Evolutionary conservation across 2,797 vertebrate genomes (phyloP), one percentile per base, ranked within the genome.

Genomic region (Phoeniculus purpureus): DNA sequence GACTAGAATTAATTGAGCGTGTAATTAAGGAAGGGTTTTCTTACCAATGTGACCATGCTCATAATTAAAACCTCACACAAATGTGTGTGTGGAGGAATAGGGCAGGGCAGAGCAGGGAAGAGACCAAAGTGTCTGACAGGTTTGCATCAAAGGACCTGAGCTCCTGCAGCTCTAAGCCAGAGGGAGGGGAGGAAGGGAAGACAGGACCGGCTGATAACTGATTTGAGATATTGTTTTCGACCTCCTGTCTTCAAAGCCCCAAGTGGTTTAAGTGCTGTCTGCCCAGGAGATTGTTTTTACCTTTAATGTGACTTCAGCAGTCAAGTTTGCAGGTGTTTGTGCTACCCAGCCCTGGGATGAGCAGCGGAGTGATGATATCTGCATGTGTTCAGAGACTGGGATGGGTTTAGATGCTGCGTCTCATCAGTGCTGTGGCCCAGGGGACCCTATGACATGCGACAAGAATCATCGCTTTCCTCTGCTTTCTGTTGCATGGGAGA

Each of bases 1-100:
- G 76, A 85, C 93, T 47, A 48, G 76, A 91, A 92, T 94, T 97
- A 93, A 95, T 94, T 96, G 95, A 95, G 77, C 7, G 0, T 94
- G 93, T 95, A 96, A 96, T 97, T 97, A 96, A 95, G 67, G 92
- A 95, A 96, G 60, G 56, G 56, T 72, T 89, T 92, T 89, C 94
- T 93, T 93, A 95, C 94, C 94, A 96, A 91, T 85, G 80, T 73
- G 92, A 89, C 74, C 84, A 71, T 88, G 66, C 60, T 54, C 93
- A 48, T 96, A 94, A 97, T 96, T 97, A 96, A 95, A 95, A 94
- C 82, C 66, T 95, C 92, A 79, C 85, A 90, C 75, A 92, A 88
- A 88, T 92, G 61, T 86, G 62, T 58, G 64, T 34, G 68, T 73
- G 79, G 40, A 91, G 93, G 91, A 93, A 94, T 59, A 88, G 89